Percentiles rank a stretch among this genome's conserved stretches.
phyloP scores from a whole-genome alignment of 2,797 vertebrate species.

The Poeciliopsis turneri region DNA sequence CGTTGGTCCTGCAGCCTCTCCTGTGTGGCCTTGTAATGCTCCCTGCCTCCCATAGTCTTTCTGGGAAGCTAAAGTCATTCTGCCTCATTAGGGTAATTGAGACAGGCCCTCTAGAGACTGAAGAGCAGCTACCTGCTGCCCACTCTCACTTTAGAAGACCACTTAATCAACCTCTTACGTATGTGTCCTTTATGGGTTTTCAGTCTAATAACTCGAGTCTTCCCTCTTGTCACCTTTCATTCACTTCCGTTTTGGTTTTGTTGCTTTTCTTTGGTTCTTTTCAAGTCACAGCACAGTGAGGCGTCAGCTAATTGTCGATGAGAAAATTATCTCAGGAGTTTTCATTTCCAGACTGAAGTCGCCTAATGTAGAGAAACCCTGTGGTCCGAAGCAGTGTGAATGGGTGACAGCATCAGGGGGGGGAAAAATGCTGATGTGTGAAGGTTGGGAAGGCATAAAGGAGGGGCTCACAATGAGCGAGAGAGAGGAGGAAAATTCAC shows the following conservation, averaged over 20 bases:
- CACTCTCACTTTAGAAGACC: conserved; percentile 72
- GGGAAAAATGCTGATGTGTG: conserved; percentile 78
- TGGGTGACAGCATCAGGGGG: conserved; percentile 53
- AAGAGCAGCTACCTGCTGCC: conserved; percentile 72
- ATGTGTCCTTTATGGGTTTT: conserved; percentile 59
- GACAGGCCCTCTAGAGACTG: conserved; percentile 74
- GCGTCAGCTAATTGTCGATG: conserved; percentile 57
- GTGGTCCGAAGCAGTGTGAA: conserved; percentile 56
- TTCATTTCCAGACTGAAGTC: conserved; percentile 24
- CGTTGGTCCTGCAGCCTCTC: conserved; percentile 27
- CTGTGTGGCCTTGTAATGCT: conserved; percentile 50
- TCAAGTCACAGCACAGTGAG: conserved; percentile 43
- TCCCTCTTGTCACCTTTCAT: conserved; percentile 42
- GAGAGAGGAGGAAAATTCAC: conserved; percentile 68
- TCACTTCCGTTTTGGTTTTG: conserved; percentile 13
- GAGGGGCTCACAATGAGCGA: conserved; percentile 64
- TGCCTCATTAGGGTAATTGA: conserved; percentile 80
- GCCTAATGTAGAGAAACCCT: conserved; percentile 44
- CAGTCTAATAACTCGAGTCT: conserved; percentile 42
- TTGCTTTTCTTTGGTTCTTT: conserved; percentile 1
- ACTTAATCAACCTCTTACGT: conserved; percentile 71
- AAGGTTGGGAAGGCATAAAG: conserved; percentile 50
- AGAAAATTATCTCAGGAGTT: conserved; percentile 50
- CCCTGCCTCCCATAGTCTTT: conserved; percentile 48
- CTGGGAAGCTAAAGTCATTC: conserved; percentile 65